Evolutionary conservation across 2,888 invertebrate species (phyloP).

Genomic region (Thecophora atra): DNA sequence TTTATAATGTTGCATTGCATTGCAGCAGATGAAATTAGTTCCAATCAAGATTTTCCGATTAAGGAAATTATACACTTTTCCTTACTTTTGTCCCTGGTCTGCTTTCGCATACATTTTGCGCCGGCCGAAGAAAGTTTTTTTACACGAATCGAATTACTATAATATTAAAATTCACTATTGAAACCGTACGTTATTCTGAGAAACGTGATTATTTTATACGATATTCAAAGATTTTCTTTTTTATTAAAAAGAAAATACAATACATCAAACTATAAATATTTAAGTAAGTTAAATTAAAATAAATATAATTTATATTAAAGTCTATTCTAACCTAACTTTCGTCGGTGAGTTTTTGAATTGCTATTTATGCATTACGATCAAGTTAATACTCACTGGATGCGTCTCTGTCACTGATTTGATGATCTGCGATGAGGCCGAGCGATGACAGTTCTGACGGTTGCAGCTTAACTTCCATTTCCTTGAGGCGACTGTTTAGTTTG

Average conservation of each 20-base stretch:
- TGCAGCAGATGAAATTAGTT: constrained; percentile 12
- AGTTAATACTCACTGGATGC: constrained; percentile 61
- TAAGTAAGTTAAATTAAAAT: too few species aligned
- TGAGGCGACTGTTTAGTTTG: constrained; percentile 81
- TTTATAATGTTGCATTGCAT: too few species aligned
- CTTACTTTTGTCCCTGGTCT: not conserved
- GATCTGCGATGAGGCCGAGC: constrained; percentile 63
- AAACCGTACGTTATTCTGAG: not conserved
- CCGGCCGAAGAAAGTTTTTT: constrained; percentile 16
- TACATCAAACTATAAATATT: too few species aligned
- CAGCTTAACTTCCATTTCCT: constrained; percentile 81
- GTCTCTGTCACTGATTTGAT: constrained; percentile 61
- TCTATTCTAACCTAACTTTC: too few species aligned
- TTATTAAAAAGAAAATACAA: too few species aligned
- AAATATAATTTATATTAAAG: too few species aligned
- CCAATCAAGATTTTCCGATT: constrained; percentile 16
- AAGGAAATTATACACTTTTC: not conserved
- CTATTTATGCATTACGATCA: too few species aligned
- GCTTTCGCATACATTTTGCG: constrained; percentile 5
- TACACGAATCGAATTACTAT: not conserved
- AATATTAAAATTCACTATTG: not conserved
- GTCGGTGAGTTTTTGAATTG: too few species aligned
- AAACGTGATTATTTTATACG: not conserved
- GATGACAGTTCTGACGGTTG: constrained; percentile 72
- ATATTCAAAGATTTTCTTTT: not conserved